Base-by-base conservation (phyloP, 2,888 invertebrate species). In the Leptarthrus brevirostris region DNA sequence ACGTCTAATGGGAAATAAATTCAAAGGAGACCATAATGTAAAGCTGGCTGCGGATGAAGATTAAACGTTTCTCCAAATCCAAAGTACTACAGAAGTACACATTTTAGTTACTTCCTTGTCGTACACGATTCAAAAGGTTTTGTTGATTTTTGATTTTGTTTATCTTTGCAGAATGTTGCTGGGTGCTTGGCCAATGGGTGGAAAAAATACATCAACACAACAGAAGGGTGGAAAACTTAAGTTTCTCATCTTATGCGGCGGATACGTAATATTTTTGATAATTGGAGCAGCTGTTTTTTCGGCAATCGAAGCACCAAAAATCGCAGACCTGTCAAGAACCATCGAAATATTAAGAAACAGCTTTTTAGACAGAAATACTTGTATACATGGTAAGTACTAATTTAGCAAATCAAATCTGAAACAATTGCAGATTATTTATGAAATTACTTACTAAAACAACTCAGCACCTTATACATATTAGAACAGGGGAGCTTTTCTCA, bases 241-340 rank as follows among this genome's bases (percentile, higher is more conserved):
- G 54, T 86, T 87, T 80, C 80, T 83, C 72, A 80, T 82, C 79
- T 79, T 86, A 75, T 78, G 83, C 49, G 84, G 80, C 76, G 88
- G 88, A 77, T 89, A 89, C 80, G 77, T 88, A 22, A 80, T 89
- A 40, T 92, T 90, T 82, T 82, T 92, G 75, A 84, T 90, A 36
- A 83, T 92, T 82, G 95, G 94, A 16, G 94, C 94, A 0, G 87
- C 90, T 16, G 89, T 94, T 75, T 94, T 94, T 83, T 91, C 92
- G 74, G 89, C 90, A n/a, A 90, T 93, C 77, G 94, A 94, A 84
- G 89, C 90, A 3, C 93, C 93, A 0, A 85, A 89, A 78, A 93
- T 93, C 82, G 85, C 86, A 49, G 85, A 87, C 66, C 86, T 88
- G 73, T 87, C 89, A 36, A 85, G 87, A 64, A 86, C 86, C 53